A percentile compares a stretch with the other conserved stretches of the same genome.
Evolutionary conservation across 2,113 vertebrate genomes (phyloP).

Genomic region (Solea senegalensis): DNA sequence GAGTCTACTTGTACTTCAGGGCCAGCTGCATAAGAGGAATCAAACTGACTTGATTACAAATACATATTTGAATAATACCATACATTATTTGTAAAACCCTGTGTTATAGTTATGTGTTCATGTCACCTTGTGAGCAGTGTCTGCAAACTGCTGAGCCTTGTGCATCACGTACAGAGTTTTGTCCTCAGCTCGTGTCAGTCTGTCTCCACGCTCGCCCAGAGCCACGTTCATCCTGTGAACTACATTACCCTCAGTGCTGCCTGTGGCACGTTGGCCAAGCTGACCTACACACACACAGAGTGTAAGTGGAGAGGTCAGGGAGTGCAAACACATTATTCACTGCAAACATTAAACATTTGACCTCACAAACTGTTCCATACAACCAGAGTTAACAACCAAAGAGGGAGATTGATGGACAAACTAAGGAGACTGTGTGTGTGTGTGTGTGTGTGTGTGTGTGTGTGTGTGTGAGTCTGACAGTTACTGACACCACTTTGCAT

Average conservation of each 20-base stretch:
- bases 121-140: slow-evolving; percentile 91
- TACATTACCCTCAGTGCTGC: slow-evolving; percentile 85
- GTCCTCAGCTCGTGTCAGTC: slow-evolving; percentile 87
- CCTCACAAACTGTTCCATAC: neutral
- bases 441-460: no score
- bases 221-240: slow-evolving; percentile 90
- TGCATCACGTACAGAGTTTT: slow-evolving; percentile 89
- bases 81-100: neutral
- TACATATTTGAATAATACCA: no score
- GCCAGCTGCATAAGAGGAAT: slow-evolving; percentile 52
- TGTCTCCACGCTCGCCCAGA: slow-evolving; percentile 89
- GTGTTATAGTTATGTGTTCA: neutral
- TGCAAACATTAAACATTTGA: neutral
- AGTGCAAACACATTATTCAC: neutral
- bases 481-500: no score
- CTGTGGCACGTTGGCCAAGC: slow-evolving; percentile 81
- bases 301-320: neutral
- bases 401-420: neutral
- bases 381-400: neutral
- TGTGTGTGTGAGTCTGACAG: no score
- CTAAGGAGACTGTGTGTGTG: no score
- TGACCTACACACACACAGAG: slow-evolving; percentile 36
- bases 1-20: slow-evolving; percentile 62
- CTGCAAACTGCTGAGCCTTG: slow-evolving; percentile 89
- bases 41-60: no score